Evolutionary conservation across 2,113 vertebrate species (phyloP).

Genomic region (Corvus hawaiiensis): DNA sequence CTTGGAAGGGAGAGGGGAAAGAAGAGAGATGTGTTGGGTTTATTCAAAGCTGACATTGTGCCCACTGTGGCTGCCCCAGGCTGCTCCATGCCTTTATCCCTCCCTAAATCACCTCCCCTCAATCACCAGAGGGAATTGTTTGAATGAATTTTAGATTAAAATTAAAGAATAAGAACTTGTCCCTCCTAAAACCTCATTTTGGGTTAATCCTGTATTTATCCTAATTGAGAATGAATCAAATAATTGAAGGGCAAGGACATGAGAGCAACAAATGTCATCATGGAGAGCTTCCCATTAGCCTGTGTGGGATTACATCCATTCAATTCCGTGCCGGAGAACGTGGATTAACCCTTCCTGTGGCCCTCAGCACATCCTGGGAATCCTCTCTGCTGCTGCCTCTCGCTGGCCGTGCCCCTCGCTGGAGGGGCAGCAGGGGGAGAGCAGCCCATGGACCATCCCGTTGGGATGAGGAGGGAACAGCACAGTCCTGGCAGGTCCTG

Average conservation of each 20-base stretch:
- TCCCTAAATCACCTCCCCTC: neutral
- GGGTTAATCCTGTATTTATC: conserved; percentile 32
- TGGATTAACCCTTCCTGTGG: neutral
- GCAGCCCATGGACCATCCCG: neutral
- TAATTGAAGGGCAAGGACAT: neutral
- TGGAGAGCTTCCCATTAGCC: neutral
- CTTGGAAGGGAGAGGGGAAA: neutral
- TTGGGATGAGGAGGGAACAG: neutral
- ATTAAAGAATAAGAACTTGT: neutral
- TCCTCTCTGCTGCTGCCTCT: neutral
- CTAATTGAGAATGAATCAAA: neutral
- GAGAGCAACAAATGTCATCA: neutral
- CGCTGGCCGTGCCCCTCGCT: neutral
- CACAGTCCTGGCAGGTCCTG: neutral
- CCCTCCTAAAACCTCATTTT: neutral
- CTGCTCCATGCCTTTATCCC: fast-evolving
- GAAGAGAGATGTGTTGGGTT: neutral
- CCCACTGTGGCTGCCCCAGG: neutral
- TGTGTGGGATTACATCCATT: neutral
- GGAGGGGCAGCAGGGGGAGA: neutral
- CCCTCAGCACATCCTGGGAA: neutral
- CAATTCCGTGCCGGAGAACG: neutral
- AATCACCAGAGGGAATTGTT: neutral
- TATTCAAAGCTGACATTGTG: neutral
- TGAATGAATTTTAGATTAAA: neutral